Conservation (phyloP, 1,140 invertebrate genomes). For the Drosophila tani region DNA sequence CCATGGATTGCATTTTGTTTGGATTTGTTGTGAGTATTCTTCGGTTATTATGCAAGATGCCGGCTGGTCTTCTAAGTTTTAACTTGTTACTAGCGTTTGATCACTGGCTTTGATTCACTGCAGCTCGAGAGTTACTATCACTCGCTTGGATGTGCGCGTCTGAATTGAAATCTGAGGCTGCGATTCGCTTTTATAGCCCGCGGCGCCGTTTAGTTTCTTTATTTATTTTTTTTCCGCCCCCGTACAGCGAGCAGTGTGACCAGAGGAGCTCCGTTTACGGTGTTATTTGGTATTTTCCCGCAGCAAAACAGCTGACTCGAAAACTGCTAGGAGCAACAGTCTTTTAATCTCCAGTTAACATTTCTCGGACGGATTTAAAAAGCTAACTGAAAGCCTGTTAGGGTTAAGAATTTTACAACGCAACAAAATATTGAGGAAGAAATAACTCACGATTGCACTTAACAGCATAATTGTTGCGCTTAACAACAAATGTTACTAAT, state of each 20-base stretch:
- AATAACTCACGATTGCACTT: too few relatives aligned
- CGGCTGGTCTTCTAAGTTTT: slow-evolving; percentile 8
- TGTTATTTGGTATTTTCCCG: neutral
- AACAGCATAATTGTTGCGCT: too few relatives aligned
- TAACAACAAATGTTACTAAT: too few relatives aligned
- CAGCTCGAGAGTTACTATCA: slow-evolving; percentile 6
- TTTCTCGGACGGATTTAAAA: neutral
- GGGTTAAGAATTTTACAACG: too few relatives aligned
- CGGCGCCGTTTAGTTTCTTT: slow-evolving; percentile 1
- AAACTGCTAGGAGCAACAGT: too few relatives aligned
- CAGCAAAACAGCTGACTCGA: neutral
- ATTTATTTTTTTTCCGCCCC: slow-evolving; percentile 25
- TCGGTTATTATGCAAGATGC: slow-evolving; percentile 42
- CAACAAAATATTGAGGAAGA: too few relatives aligned
- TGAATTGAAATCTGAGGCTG: slow-evolving; percentile 17
- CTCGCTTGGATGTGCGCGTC: slow-evolving; percentile 20
- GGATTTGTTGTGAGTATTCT: slow-evolving; percentile 10
- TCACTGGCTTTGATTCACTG: slow-evolving; percentile 6
- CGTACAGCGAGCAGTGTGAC: slow-evolving; percentile 1
- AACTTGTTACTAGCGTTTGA: neutral
- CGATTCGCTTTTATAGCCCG: slow-evolving; percentile 31
- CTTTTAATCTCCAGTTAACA: neutral
- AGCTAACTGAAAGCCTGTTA: too few relatives aligned
- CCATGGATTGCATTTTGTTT: slow-evolving; percentile 71
- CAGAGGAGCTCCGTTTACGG: neutral